Evolutionary conservation across 2,113 vertebrate genomes (phyloP).

Genomic region (Apodemus sylvaticus): DNA sequence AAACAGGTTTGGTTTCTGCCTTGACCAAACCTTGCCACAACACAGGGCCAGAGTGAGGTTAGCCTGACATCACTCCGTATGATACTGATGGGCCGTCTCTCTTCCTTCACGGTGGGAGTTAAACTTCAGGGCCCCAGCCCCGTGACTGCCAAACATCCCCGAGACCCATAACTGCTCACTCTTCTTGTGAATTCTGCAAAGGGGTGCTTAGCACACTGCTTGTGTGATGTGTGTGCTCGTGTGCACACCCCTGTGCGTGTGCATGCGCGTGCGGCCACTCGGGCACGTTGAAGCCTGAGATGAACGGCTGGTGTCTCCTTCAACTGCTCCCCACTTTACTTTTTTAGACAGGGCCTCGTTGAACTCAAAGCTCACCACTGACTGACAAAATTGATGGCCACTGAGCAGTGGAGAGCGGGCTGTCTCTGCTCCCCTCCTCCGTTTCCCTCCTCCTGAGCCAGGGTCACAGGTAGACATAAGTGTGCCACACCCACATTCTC

Average conservation of each 20-base stretch:
- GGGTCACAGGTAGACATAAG: background rate
- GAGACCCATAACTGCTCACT: rapidly evolving
- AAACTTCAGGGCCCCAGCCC: background rate
- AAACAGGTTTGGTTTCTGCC: conserved; percentile 57
- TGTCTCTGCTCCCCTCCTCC: background rate
- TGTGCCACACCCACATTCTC: background rate
- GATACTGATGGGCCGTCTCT: rapidly evolving
- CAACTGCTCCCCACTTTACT: background rate
- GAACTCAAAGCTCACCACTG: background rate
- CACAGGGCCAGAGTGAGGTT: background rate
- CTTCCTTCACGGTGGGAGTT: rapidly evolving
- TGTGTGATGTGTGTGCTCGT: too few relatives aligned
- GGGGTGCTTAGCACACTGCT: background rate
- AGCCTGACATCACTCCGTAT: background rate
- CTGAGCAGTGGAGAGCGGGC: background rate
- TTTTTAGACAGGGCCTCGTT: background rate
- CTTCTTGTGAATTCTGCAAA: background rate
- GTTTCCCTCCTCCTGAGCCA: too few relatives aligned
- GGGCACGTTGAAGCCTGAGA: background rate
- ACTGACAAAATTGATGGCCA: background rate
- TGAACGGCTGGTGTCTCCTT: background rate
- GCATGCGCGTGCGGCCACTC: background rate
- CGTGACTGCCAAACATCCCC: background rate
- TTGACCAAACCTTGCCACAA: conserved; percentile 5
- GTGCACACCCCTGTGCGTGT: background rate